Evolutionary conservation across 2,888 invertebrate genomes (phyloP), one percentile per base, ranked within the genome.

Genomic region (Nematopogon swammerdamellus): DNA sequence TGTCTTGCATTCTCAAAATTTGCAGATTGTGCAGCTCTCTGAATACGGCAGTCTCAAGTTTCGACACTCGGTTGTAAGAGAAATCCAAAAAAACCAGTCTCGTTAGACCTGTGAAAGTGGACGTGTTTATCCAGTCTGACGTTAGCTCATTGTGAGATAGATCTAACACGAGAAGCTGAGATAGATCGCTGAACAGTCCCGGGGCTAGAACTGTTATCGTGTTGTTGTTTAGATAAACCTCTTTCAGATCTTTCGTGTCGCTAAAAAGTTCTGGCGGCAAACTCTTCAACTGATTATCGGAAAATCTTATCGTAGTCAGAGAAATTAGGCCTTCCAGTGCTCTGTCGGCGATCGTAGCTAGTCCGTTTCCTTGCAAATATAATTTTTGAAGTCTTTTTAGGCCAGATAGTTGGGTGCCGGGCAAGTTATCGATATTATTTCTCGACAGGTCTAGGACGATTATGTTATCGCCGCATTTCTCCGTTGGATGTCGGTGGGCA

Each of bases 201-300:
- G 91, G 90, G 46, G 91, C 91, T 30, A 92, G 71, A 16, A 91
- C 90, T 59, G 88, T 87, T 52, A 93, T 85, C 36, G 89, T 87
- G 68, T 93, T 93, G 66, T 92, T 92, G 62, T 88, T 87, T 50
- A 92, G 71, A 67, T 91, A 89, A 62, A 92, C 85, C 72, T 92
- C 91, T 67, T 88, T 87, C 45, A 92, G 76, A 55, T 89, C 88
- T 59, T 87, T 83, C 36, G 89, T 85, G 62, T 91, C 91, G 60
- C 87, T 81, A 65, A 94, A 91, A 49, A 94, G 75, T 66, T 91
- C 90, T 2, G 91, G 89, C 18, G 93, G 92, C 55, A 94, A 79
- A 63, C 87, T 89, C 52, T 85, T 85, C 55, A 95, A 82, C 58
- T 87, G 85, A 70, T 95, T 95, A 67, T 91, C 88, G 48, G 91